phyloP scores from a whole-genome alignment of 2,888 invertebrate genomes.

The Crepidodera aurea region DNA sequence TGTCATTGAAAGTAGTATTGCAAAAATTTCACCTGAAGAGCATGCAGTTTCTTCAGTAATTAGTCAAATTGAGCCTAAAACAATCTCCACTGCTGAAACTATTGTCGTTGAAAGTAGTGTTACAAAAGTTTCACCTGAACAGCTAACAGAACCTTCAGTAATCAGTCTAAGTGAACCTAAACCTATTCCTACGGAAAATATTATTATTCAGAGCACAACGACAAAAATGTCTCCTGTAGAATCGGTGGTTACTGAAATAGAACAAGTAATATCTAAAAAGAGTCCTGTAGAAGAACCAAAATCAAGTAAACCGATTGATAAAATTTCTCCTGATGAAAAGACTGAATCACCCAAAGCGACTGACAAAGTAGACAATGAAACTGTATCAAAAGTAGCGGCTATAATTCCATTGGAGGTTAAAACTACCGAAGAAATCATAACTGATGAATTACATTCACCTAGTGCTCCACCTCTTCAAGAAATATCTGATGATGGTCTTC shows the following conservation, averaged over 20 bases:
- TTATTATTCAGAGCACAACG: neutral
- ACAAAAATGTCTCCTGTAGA: neutral
- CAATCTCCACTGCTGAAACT: too few relatives aligned
- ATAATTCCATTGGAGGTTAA: neutral
- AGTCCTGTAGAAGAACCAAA: neutral
- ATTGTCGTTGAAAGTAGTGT: too few relatives aligned
- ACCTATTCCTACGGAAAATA: neutral
- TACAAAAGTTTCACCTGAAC: neutral
- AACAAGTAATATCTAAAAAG: too few relatives aligned
- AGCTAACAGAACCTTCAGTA: neutral
- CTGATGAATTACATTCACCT: conserved; percentile 15
- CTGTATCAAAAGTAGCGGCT: conserved; percentile 52
- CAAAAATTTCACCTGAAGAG: too few relatives aligned
- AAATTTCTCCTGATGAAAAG: neutral
- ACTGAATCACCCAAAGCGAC: conserved; percentile 24
- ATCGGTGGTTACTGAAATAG: neutral
- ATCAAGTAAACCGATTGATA: neutral
- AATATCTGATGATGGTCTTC: conserved; percentile 5
- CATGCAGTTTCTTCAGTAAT: too few relatives aligned
- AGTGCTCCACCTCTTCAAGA: conserved; percentile 23
- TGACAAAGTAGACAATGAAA: conserved; percentile 35
- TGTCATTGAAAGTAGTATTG: too few relatives aligned
- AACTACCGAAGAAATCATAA: neutral
- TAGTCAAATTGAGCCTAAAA: too few relatives aligned
- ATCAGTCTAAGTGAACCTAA: neutral